Base-by-base conservation (phyloP, 2,888 invertebrate genomes). In the Pyrgus malvae region DNA sequence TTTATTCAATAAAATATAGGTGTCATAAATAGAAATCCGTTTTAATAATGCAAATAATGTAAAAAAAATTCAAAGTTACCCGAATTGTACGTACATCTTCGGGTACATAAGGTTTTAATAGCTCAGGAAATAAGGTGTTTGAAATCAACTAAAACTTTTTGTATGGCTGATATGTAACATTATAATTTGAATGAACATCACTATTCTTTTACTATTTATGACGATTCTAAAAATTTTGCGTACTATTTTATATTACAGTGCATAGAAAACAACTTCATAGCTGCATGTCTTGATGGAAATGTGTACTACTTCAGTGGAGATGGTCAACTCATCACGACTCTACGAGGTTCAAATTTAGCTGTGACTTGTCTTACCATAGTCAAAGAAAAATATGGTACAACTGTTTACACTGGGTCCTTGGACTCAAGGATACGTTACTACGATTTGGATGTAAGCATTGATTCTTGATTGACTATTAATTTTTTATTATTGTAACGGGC, bases 261-360 rank as follows among this genome's bases (percentile, higher is more conserved):
- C 58, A 80, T 92, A 59, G 91, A 91, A 37, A 87, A 91, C 62
- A 89, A 91, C 49, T 91, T 94, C 72, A 71, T 94, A 62, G 93
- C 92, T 0, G 93, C 93, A 0, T 92, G 93, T 54, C 90, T 93
- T 56, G 92, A 92, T 62, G 94, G 94, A 49, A 91, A 91, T 61
- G 89, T 94, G 41, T 93, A 93, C 70, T 91, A 92, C 71, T 93
- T 92, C 70, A 90, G 87, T 64, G 76, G 90, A 5, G 91, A 91
- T 12, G 92, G 92, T 2, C 85, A 88, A 54, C 79, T 92, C 35
- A 65, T 92, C 40, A 85, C 89, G 58, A 91, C 91, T n/a, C 79
- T 93, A 48, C 79, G 91, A 45, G 92, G 93, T 3, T 92, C 93
- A 37, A 88, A 91, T 57, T 76, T 91, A 6, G 92, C 93, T 0